Percentiles rank a stretch among this genome's conserved stretches.
Conservation (phyloP, 2,888 invertebrate genomes). For the Drosophila paranaensis region DNA sequence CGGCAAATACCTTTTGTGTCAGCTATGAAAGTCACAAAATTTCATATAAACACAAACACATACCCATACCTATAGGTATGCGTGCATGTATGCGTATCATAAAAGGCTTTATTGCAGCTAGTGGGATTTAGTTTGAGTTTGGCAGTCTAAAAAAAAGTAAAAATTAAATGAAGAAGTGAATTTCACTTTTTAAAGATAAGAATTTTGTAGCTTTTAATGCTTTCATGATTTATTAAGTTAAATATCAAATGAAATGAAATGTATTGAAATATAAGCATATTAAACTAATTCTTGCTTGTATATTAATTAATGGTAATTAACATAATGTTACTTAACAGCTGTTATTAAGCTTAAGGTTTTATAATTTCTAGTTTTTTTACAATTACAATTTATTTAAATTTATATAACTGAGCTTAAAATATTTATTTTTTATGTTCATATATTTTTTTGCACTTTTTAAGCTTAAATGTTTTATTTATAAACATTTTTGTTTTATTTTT, state of each 20-base stretch:
- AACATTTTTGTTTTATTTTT: not conserved
- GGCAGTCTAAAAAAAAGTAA: not conserved
- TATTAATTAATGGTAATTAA: no score
- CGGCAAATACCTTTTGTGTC: conserved; percentile 50
- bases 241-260: not conserved
- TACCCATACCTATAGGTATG: not conserved
- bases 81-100: not conserved
- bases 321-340: not conserved
- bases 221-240: not conserved
- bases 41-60: not conserved
- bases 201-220: not conserved
- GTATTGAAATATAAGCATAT: no score
- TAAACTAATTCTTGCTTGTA: no score
- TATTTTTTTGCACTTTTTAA: not conserved
- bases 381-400: not conserved
- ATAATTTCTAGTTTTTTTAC: not conserved
- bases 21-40: conserved; percentile 25
- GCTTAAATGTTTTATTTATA: not conserved
- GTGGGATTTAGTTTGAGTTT: not conserved
- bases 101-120: not conserved
- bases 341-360: not conserved
- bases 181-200: not conserved
- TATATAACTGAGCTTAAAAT: no score
- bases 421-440: not conserved
- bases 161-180: not conserved